A percentile compares a stretch with the other conserved stretches of the same genome.
phyloP scores from a whole-genome alignment of 2,888 invertebrate genomes.

The Stenodera caucasica region DNA sequence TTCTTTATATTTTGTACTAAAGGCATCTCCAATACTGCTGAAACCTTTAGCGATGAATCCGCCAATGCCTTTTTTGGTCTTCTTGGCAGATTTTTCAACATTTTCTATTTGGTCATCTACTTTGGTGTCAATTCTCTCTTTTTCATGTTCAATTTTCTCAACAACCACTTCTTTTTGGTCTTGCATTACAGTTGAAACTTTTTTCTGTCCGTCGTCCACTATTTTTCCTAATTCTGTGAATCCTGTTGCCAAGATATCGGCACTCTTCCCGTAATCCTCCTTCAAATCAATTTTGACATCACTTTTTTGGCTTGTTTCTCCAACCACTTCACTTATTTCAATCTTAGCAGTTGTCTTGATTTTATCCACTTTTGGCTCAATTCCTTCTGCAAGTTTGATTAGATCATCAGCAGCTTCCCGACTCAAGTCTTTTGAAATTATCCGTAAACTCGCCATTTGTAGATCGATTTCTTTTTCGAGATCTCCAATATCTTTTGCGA shows the following conservation, averaged over 20 bases:
- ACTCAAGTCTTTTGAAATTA: not conserved
- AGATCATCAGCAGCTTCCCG: constrained; percentile 26
- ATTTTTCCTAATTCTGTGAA: not conserved
- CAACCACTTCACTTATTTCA: constrained; percentile 8
- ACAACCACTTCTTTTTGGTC: not conserved
- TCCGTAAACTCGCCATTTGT: not conserved
- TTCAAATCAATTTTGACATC: not conserved
- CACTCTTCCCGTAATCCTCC: not conserved
- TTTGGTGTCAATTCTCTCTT: not conserved
- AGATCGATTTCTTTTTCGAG: not conserved
- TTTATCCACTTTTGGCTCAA: constrained; percentile 18
- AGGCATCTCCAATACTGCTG: constrained; percentile 12
- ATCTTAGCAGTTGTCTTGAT: not conserved
- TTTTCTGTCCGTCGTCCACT: not conserved
- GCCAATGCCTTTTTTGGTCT: constrained; percentile 9
- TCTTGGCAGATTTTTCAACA: not conserved
- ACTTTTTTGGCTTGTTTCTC: constrained; percentile 20
- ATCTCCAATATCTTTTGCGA: not conserved
- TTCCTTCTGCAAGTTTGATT: constrained; percentile 32
- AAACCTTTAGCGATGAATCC: constrained; percentile 3
- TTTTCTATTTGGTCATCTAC: not conserved
- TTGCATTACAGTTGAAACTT: not conserved
- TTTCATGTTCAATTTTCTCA: not conserved
- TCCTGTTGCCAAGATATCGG: not conserved
- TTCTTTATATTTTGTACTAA: constrained; percentile 6